Evolutionary conservation across 2,888 invertebrate genomes (phyloP), one percentile per base, ranked within the genome.

Genomic region (Rotaria macrura): DNA sequence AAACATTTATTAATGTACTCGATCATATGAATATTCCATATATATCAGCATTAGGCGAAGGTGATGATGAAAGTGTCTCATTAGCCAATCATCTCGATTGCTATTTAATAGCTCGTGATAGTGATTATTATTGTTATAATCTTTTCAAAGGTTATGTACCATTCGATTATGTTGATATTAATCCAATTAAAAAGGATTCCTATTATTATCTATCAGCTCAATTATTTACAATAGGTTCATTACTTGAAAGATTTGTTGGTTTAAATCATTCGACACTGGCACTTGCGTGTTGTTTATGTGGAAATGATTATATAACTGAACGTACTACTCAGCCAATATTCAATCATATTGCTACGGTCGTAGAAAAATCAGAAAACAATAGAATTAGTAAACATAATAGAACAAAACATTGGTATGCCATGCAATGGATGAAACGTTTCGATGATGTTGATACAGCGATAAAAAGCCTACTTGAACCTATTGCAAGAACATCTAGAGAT

Each of bases 71-170:
- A 89, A 93, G 96, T 85, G 96, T 96, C 0, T 93, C 94, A 0
- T 90, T 96, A 88, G 95, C 96, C 0, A 93, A 94, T 87, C 92
- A 93, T 86, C 91, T 95, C 4, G 92, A 94, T 65, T 96, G 95
- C 88, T 96, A 96, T 0, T 94, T 97, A 4, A 90, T 97, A 7
- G 96, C 96, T 89, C 95, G 94, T 88, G 97, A 97, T 91, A 96
- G 96, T 0, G 97, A 97, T 91, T 97, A 96, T 91, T 96, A 94
- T 89, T 94, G 97, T 87, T 95, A 94, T 90, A 94, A 95, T 91
- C 93, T 95, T 0, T 91, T 92, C 3, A 88, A 88, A 40, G 92
- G 92, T 1, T 96, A 95, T 88, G 94, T 97, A 87, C 95, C 95
- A 0, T 93, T 95, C 49, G 90, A 91, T 57, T 88, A 88, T 20